A percentile compares a stretch with the other conserved stretches of the same genome.
phyloP scores from a whole-genome alignment of 2,113 vertebrate species.

The Passerina amoena region DNA sequence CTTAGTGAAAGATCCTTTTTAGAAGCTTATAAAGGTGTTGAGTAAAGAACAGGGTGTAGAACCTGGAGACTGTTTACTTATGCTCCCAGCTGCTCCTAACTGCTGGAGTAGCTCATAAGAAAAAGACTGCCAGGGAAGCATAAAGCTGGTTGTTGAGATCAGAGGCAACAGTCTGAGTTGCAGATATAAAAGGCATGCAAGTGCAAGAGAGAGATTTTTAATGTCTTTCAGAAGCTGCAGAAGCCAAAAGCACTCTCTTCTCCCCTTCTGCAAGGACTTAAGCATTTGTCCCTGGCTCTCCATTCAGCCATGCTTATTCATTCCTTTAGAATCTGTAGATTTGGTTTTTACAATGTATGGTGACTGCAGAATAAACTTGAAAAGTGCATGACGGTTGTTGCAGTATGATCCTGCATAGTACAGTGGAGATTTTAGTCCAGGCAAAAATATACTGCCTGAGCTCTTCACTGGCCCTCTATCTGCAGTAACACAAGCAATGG shows the following conservation, averaged over 20 bases:
- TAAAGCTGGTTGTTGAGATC: slow-evolving; percentile 20
- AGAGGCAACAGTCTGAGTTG: neutral
- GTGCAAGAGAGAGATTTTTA: neutral
- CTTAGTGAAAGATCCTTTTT: neutral
- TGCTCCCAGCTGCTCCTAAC: neutral
- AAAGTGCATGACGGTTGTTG: neutral
- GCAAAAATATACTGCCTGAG: neutral
- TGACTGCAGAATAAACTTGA: neutral
- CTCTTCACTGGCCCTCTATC: neutral
- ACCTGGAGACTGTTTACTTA: slow-evolving; percentile 37
- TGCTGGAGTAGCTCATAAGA: slow-evolving; percentile 7
- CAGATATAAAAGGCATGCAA: neutral
- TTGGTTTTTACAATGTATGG: neutral
- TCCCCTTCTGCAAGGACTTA: neutral
- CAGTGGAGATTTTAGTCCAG: neutral
- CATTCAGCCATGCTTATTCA: neutral
- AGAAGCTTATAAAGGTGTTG: neutral
- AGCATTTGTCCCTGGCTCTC: neutral
- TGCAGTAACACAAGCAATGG: neutral
- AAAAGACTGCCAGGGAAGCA: slow-evolving; percentile 6
- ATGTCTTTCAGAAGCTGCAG: neutral
- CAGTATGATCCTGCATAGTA: neutral
- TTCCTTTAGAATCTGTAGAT: neutral
- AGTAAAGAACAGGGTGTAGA: neutral
- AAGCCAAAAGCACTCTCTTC: neutral